These are phyloP conservation scores for Trichomycterus rosablanca DNA, from an alignment of 2,113 vertebrate species.

Conservation along the genomic window DNA sequence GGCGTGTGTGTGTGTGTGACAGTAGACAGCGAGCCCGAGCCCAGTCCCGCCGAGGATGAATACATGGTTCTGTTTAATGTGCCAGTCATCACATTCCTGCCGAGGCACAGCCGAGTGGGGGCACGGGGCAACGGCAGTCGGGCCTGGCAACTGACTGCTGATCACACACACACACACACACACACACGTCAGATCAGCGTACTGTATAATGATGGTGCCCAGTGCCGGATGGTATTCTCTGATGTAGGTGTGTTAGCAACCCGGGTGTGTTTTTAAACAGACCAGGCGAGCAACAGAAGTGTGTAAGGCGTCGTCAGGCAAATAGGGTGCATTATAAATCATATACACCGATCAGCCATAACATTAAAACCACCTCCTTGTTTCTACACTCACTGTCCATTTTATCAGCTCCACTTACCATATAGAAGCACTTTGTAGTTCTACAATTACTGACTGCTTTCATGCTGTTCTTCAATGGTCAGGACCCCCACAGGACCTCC, in stretches of 20 bases:
- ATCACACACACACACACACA: slow-evolving; percentile 1
- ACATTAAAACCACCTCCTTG: too few species aligned
- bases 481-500: too few species aligned
- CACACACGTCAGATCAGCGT: slow-evolving; percentile 5
- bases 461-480: too few species aligned
- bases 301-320: too few species aligned
- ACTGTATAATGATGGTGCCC: slow-evolving; percentile 4
- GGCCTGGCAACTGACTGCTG: slow-evolving; percentile 25
- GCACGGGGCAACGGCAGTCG: slow-evolving; percentile 40
- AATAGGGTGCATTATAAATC: too few species aligned
- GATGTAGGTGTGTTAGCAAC: slow-evolving; percentile 30
- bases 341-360: too few species aligned
- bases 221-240: slow-evolving; percentile 34
- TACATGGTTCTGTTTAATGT: slow-evolving; percentile 65
- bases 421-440: too few species aligned
- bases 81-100: slow-evolving; percentile 73
- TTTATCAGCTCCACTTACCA: too few species aligned
- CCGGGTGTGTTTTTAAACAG: too few species aligned
- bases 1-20: slow-evolving; percentile 40
- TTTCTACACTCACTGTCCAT: too few species aligned
- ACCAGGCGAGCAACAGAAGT: too few species aligned
- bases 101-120: slow-evolving; percentile 64
- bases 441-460: too few species aligned
- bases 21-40: slow-evolving; percentile 45
- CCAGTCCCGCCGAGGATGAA: slow-evolving; percentile 53